A percentile compares a stretch with the other conserved stretches of the same genome.
phyloP scores from a whole-genome alignment of 2,797 vertebrate species.

The Poeciliopsis gracilis region DNA sequence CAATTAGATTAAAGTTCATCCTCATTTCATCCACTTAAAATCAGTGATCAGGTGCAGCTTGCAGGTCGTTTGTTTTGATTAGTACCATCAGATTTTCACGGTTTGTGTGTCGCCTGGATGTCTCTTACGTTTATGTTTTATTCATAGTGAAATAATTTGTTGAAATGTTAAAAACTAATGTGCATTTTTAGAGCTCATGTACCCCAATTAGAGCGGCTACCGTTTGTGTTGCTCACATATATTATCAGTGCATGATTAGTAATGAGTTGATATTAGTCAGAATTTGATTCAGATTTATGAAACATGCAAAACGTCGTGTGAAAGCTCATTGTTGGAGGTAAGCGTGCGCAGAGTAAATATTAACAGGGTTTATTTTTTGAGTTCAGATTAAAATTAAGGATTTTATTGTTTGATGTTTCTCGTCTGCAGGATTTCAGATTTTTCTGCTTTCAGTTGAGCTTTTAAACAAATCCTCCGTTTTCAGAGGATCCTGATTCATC shows the following conservation, averaged over 20 bases:
- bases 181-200: constrained; percentile 30
- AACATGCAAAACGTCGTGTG: not conserved
- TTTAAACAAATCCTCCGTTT: not conserved
- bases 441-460: not conserved
- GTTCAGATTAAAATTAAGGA: not conserved
- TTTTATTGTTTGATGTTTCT: not conserved
- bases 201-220: constrained; percentile 23
- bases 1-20: constrained; percentile 71
- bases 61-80: constrained; percentile 68
- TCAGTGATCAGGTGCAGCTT: constrained; percentile 50
- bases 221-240: constrained; percentile 17
- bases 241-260: constrained; percentile 30
- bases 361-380: not conserved
- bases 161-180: constrained; percentile 25
- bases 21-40: constrained; percentile 69
- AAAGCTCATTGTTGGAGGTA: not conserved
- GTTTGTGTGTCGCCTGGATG: constrained; percentile 13
- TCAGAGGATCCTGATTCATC: not conserved
- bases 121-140: constrained; percentile 42
- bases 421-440: not conserved
- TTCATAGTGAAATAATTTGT: constrained; percentile 45
- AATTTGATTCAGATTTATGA: constrained; percentile 9
- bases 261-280: constrained; percentile 13
- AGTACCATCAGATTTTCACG: constrained; percentile 32
- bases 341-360: not conserved